Conservation (phyloP, 2,797 vertebrate species). For the Neosilurus hyrtlii region DNA sequence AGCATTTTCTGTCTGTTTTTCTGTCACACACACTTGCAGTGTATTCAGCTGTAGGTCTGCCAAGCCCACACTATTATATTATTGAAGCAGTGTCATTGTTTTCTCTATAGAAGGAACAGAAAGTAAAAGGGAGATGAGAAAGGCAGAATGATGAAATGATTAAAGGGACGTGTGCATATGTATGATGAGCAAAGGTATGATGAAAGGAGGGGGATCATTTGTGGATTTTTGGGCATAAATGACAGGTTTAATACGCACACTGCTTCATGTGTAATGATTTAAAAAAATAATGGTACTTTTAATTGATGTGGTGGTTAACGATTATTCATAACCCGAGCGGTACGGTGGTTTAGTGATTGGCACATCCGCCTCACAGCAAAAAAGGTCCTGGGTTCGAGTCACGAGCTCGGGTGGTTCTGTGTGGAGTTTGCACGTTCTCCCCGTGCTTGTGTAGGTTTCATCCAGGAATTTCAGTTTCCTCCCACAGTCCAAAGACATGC, state of each 20-base stretch:
- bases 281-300: conserved; percentile 1
- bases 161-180: not conserved
- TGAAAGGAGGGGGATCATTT: not conserved
- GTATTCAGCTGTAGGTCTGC: conserved; percentile 19
- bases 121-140: not conserved
- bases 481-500: too few relatives aligned
- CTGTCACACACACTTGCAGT: conserved; percentile 5
- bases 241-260: not conserved
- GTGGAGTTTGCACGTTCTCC: too few relatives aligned
- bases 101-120: conserved; percentile 2
- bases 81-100: not conserved
- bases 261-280: not conserved
- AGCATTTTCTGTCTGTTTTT: conserved; percentile 8
- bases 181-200: not conserved
- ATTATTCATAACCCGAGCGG: too few relatives aligned
- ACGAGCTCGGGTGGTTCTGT: too few relatives aligned
- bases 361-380: too few relatives aligned
- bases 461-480: too few relatives aligned
- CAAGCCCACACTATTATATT: conserved; percentile 15
- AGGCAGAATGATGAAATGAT: not conserved
- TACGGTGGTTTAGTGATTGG: too few relatives aligned
- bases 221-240: not conserved
- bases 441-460: too few relatives aligned
- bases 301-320: not conserved
- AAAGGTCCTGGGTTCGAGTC: too few relatives aligned